These are phyloP conservation scores for Ianthella basta DNA, from an alignment of 37 sponge, comb jelly and placozoan species.

Conservation along the genomic window DNA sequence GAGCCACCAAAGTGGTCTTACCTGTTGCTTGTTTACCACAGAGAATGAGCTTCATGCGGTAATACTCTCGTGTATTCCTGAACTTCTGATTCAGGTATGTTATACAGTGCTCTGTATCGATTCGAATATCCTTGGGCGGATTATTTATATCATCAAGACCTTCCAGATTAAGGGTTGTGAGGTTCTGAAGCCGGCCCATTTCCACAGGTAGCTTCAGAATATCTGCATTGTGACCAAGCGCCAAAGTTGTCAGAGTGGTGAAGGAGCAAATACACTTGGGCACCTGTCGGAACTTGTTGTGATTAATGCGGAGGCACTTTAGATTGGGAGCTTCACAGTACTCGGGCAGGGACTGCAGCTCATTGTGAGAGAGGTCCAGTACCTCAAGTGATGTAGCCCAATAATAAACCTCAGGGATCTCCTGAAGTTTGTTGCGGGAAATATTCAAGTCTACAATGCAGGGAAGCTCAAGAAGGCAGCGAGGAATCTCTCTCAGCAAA, in stretches of 20 bases:
- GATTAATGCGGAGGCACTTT: constrained; percentile 62
- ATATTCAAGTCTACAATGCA: constrained; percentile 75
- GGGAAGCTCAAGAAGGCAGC: constrained; percentile 80
- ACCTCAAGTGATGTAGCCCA: constrained; percentile 77
- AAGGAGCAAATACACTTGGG: constrained; percentile 85
- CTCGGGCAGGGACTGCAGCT: constrained; percentile 66
- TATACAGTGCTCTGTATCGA: constrained; percentile 62
- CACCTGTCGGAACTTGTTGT: constrained; percentile 73
- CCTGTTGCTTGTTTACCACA: constrained; percentile 84
- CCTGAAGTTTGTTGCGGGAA: constrained; percentile 73
- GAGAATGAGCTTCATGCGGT: constrained; percentile 94
- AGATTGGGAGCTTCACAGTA: constrained; percentile 61
- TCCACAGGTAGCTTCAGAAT: constrained; percentile 74
- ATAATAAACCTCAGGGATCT: constrained; percentile 71
- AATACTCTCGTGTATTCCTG: constrained; percentile 70
- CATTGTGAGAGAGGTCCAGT: constrained; percentile 79
- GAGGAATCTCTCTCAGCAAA: constrained; percentile 68
- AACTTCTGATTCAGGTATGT: constrained; percentile 84
- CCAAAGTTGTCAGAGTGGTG: constrained; percentile 53
- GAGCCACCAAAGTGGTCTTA: constrained; percentile 88
- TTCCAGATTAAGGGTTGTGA: constrained; percentile 48
- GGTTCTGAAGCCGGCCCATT: constrained; percentile 75
- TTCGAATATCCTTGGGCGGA: constrained; percentile 65
- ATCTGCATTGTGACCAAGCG: constrained; percentile 72
- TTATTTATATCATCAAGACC: constrained; percentile 77